Evolutionary conservation across 2,113 vertebrate genomes (phyloP).

Genomic region (Campylomormyrus tamandua): DNA sequence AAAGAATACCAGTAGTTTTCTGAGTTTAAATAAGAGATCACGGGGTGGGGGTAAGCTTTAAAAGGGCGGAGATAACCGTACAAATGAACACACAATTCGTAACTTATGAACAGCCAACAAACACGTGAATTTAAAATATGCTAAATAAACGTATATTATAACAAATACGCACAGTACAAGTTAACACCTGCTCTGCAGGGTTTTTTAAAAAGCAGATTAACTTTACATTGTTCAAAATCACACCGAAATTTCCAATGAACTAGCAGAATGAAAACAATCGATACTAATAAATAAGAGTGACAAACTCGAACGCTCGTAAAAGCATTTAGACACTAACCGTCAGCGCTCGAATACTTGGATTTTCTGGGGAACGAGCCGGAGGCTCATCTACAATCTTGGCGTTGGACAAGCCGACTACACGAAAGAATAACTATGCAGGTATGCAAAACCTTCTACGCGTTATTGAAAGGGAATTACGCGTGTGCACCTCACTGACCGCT

Average conservation of each 20-base stretch:
- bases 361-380: neutral
- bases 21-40: conserved; percentile 19
- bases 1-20: conserved; percentile 19
- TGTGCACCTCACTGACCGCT: neutral
- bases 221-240: conserved; percentile 19
- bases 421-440: neutral
- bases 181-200: conserved; percentile 36
- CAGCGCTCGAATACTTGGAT: neutral
- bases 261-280: conserved; percentile 15
- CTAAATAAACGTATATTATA: conserved; percentile 7
- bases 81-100: conserved; percentile 12
- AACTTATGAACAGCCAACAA: conserved; percentile 21
- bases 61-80: conserved; percentile 4
- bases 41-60: neutral
- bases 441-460: neutral
- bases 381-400: neutral
- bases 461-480: neutral
- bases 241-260: conserved; percentile 18
- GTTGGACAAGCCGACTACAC: neutral
- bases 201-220: conserved; percentile 16
- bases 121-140: conserved; percentile 14
- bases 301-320: neutral
- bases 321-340: neutral
- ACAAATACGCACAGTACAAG: conserved; percentile 25
- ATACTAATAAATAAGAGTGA: conserved; percentile 22